Evolutionary conservation across 1,140 invertebrate species (phyloP), one percentile per base, ranked within the genome.

Genomic region (Apis florea): DNA sequence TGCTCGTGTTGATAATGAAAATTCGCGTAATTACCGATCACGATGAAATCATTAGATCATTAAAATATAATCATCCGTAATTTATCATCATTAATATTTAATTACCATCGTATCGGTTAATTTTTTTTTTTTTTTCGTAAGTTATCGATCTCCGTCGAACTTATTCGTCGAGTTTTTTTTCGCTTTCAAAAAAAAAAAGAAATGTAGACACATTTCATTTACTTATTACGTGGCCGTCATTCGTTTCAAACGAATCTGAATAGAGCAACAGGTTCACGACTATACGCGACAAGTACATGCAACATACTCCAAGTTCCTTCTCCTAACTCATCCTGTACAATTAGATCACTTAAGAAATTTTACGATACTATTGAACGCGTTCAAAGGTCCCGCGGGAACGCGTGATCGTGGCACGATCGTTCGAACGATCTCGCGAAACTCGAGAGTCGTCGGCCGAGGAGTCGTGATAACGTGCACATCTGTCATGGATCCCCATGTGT

Each of bases 301-400:
- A 17, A 31, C 15, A 59, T 26, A 19, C 47, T 51, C 5, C 47
- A 19, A n/a, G 56, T 47, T 73, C 54, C 21, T 72, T 56, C 70
- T 40, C 51, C 70, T 59, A 73, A 73, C 70, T 73, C 70, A 73
- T 59, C 21, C 56, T 73, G 59, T 73, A 73, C 70, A 73, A 73
- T 73, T 73, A 73, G 70, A 73, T 73, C 70, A 73, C 70, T 73
- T 72, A 72, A 72, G 70, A 72, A 72, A 59, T 69, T 31, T 56
- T 58, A 40, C 68, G 68, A 72, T n/a, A 54, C 56, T 24, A 63
- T 63, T 40, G 56, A 59, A 54, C 56, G 26, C 26, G 58, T 73
- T 64, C 78, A 63, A 79, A n/a, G 61, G 69, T 73, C 69, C 69
- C 26, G 17, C 11, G 12, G 53, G 53, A 54, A 54, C 54, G 31